Conservation (phyloP, 2,888 invertebrate genomes). For the Cephus nigrinus region DNA sequence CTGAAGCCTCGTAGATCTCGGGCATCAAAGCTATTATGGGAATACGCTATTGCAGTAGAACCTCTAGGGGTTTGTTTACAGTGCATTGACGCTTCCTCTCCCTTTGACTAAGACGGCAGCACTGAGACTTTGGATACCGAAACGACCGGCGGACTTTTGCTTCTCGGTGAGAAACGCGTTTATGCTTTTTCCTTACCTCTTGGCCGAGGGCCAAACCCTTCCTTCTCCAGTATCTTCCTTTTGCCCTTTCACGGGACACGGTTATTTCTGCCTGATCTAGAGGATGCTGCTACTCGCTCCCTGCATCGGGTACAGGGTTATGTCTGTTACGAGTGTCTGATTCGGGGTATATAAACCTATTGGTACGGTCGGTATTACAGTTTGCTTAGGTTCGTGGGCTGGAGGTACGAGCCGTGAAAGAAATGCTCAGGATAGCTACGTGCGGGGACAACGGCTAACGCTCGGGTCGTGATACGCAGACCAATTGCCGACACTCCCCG, state of each 20-base stretch:
- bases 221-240: neutral
- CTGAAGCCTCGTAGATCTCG: neutral
- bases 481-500: slow-evolving; percentile 52
- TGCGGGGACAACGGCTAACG: neutral
- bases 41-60: neutral
- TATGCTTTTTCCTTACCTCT: neutral
- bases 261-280: neutral
- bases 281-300: neutral
- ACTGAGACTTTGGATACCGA: neutral
- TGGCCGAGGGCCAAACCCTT: neutral
- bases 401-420: neutral
- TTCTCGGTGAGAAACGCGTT: neutral
- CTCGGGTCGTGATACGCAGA: slow-evolving; percentile 16
- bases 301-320: neutral
- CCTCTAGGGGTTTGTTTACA: neutral
- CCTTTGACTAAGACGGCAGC: neutral
- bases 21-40: neutral
- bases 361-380: neutral
- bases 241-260: neutral
- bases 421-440: neutral
- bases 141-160: neutral
- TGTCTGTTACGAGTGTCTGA: neutral
- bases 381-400: neutral
- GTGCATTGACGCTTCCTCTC: neutral
- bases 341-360: neutral